Base-by-base conservation (phyloP, 2,888 invertebrate species). In the Meiosimyza decipiens region DNA sequence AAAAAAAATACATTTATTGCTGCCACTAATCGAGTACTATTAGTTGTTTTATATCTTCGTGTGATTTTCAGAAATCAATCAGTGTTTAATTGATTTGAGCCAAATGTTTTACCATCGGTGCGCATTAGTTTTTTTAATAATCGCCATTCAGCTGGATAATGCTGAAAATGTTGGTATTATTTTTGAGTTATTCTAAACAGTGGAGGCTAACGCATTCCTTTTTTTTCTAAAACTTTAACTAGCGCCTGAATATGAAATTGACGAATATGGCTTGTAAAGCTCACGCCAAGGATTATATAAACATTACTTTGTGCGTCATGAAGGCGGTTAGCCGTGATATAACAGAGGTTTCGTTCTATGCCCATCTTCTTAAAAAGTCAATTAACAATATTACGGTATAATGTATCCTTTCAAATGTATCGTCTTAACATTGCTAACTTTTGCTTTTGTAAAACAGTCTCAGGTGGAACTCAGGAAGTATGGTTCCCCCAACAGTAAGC, bases 291-390 rank as follows among this genome's bases (percentile, higher is more conserved):
- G 59, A 63, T 16, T 40, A 62, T 50, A 2, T 40, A 1, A 47
- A 63, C 15, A 47, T 75, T 40, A n/a, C 15, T 4, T 49, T 64
- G 15, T 75, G 75, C 50, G 49, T 15, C 7, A 12, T 75, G 15
- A 75, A 75, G 49, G 72, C 75, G 13, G 22, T 73, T 1, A 72
- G 59, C 47, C 63, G 73, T 2, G 64, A 71, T 22, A 49, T 75
- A 28, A 18, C 51, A 12, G 72, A 75, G 49, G n/a, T 73, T 3
- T 63, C 62, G 1, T 3, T 73, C 12, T 12, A 71, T 51, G 12
- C 16, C 16, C 62, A 71, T 65, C 13, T 73, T 6, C 3, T 59
- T 15, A 9, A 50, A 4, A 71, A 28, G 13, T 67, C 75, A 22
- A 6, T 75, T 2, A 71, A 50, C 13, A 63, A 71, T 67, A 22